Evolutionary conservation across 2,113 vertebrate genomes (phyloP), one percentile per base, ranked within the genome.

Genomic region (Corythornis madagascariensis): DNA sequence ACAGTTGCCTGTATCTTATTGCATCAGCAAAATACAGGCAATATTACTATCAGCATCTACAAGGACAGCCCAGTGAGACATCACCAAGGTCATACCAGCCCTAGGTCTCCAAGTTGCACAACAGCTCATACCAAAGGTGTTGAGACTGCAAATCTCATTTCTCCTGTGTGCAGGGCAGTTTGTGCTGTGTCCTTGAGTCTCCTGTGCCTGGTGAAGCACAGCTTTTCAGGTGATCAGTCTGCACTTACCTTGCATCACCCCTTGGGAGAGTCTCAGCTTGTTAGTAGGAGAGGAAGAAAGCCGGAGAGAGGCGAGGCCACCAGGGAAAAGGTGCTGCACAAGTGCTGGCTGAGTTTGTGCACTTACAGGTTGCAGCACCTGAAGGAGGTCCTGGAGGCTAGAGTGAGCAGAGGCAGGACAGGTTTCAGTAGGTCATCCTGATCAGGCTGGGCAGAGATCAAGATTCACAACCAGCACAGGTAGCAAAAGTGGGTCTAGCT

Each of bases 121-220:
- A 33, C 48, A 83, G 45, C 66, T 73, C 50, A 18, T 42, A 38
- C 18, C 78, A 38, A 60, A 86, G 45, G 53, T 2, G 0, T 24
- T 53, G 33, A 24, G 28, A 25, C 10, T 33, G 42, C 28, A 57
- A 29, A 31, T 7, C 21, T 35, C 19, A 3, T 24, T 26, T 52
- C 43, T 59, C 17, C 38, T 38, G 33, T 15, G 5, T 0, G 5
- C 50, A 16, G 2, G n/a, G 55, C 55, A 55, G 28, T 1, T 25
- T 1, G 4, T 9, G 3, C 3, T 24, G 5, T 4, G 0, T 1
- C 5, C 14, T 26, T 29, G 45, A 2, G 26, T 72, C 33, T 56
- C 25, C 63, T n/a, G 1, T 1, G 8, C 80, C 65, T 6, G 25
- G 22, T 29, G 35, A 53, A 18, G 15, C 57, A 22, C 29, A 66